Base-by-base conservation (phyloP, 2,797 vertebrate genomes). In the Chelidonichthys spinosus region DNA sequence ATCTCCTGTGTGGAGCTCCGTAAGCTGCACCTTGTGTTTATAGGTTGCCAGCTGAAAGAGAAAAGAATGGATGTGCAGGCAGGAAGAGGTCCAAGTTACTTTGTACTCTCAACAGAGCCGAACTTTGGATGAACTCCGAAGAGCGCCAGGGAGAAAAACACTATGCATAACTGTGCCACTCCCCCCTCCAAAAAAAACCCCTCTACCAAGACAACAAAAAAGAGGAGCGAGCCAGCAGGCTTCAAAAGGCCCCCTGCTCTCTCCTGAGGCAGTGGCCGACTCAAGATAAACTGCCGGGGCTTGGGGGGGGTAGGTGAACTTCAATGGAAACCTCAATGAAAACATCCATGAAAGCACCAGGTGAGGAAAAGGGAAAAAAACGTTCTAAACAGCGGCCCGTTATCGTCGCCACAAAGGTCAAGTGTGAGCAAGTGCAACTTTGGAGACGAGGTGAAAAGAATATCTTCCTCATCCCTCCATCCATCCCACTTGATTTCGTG, bases 121-220 rank as follows among this genome's bases (percentile, higher is more conserved):
- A 98, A 98, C 97, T 98, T 93, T 97, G 95, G 93, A 94, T 97
- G 97, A 98, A 98, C 97, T 94, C 96, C 60, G 78, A 79, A 79
- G 87, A 93, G 90, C 93, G 4, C 91, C 89, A 72, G 90, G 94
- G 95, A 96, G 95, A 84, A 15, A 93, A 91, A 90, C 91, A 93
- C 92, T 55, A 73, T 63, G 90, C 94, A 89, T 87, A 93, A 93
- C 85, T 53, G 90, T 92, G 90, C 87, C 88, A 89, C 86, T 81
- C 87, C 86, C 84, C 56, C 83, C 64, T 53, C 32, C 50, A 35
- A 72, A 78, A 78, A 72, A 84, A 78, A 68, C 43, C 71, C 25
- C 25, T 25, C 25, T 66, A 83, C 77, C 73, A 78, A 89, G 74
- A 91, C 86, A 94, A 93, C 88, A 93, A 86, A 87, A 60, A 74